Base-by-base conservation (phyloP, 2,113 vertebrate species). In the Erythrolamprus reginae region DNA sequence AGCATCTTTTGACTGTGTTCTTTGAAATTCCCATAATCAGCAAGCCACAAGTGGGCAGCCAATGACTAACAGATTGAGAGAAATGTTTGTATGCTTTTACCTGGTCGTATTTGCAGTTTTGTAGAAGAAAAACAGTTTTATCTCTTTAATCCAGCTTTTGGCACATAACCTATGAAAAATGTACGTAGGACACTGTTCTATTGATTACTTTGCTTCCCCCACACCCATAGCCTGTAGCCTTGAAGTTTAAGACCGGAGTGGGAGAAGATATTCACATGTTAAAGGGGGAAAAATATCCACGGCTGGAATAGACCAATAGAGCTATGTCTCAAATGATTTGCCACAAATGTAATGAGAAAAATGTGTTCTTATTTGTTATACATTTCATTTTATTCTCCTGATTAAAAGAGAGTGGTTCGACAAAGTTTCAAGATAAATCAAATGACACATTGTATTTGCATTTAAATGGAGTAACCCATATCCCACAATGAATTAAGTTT, bases 111-210 rank as follows among this genome's bases (percentile, higher is more conserved):
- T 87, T 95, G 90, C 90, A 92, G 88, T 89, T 91, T 92, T 86
- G 89, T 47, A 93, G 94, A 94, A 96, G 94, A 95, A 95, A 94
- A 93, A 42, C 53, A 89, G 92, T 92, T 96, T 96, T 95, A 94
- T 96, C 92, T 94, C 82, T 89, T 50, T 95, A 95, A 94, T 94
- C 92, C 95, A 95, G 90, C 77, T 92, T 58, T 91, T 95, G 96
- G 93, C 94, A 93, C 90, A 77, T 87, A 88, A 24, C 70, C 24
- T 88, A 84, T 42, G 85, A 95, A 94, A 92, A 93, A 91, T 0
- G 55, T 92, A 94, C 89, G 90, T 95, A 90, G 93, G 87, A 93
- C 94, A 95, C 90, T 94, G 84, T 89, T 91, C 91, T 95, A 94
- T 95, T 94, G 95, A 94, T 91, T 95, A 53, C 94, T 93, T 93